These are phyloP conservation scores for Leptothorax acervorum DNA, from an alignment of 2,888 invertebrate species.

Conservation along the genomic window DNA sequence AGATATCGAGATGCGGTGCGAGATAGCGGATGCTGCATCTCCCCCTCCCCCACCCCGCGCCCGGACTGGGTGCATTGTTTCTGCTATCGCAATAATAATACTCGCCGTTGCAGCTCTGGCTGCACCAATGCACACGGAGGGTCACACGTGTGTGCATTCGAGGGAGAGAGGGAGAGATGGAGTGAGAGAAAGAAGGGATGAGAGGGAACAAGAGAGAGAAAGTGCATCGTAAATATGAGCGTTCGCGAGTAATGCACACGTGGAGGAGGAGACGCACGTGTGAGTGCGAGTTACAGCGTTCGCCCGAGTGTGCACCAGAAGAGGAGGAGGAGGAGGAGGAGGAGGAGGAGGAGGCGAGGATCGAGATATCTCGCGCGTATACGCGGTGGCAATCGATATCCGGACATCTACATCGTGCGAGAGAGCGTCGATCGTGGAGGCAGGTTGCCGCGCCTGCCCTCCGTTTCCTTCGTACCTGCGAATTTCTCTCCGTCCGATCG, in stretches of 20 bases:
- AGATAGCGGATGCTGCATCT: slow-evolving; percentile 72
- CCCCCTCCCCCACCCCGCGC: slow-evolving; percentile 34
- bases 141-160: slow-evolving; percentile 35
- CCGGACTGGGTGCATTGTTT: slow-evolving; percentile 70
- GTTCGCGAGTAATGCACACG: slow-evolving; percentile 35
- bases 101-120: slow-evolving; percentile 69
- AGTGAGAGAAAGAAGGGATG: not conserved
- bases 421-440: slow-evolving; percentile 39
- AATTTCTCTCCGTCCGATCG: slow-evolving; percentile 11
- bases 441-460: slow-evolving; percentile 23
- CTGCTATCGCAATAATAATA: slow-evolving; percentile 77
- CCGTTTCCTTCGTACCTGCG: slow-evolving; percentile 26
- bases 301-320: not conserved
- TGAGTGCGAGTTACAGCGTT: slow-evolving; percentile 10
- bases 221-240: slow-evolving; percentile 39
- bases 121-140: slow-evolving; percentile 46
- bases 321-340: slow-evolving; percentile 19
- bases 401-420: slow-evolving; percentile 76
- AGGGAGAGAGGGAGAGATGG: slow-evolving; percentile 43
- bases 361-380: slow-evolving; percentile 73
- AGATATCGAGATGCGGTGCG: slow-evolving; percentile 59
- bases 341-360: slow-evolving; percentile 59
- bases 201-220: not conserved
- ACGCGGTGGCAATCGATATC: slow-evolving; percentile 75
- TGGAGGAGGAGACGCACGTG: not conserved